A percentile compares a stretch with the other conserved stretches of the same genome.
Evolutionary conservation across 2,888 invertebrate genomes (phyloP).

Genomic region (Drosophila leonis): DNA sequence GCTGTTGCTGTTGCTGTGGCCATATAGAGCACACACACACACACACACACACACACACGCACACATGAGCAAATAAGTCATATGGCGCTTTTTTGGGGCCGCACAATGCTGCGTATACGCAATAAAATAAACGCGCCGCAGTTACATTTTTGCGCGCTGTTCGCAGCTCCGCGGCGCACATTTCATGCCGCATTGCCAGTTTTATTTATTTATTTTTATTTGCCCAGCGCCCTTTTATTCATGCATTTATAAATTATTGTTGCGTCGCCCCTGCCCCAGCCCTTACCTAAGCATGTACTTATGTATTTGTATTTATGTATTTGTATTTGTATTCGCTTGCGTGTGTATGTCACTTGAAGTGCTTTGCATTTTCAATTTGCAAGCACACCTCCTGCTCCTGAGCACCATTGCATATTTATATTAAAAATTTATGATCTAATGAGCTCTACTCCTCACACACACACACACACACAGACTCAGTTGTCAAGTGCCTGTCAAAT

Average conservation of each 20-base stretch:
- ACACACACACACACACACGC: slow-evolving; percentile 4
- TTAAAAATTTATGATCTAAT: slow-evolving; percentile 67
- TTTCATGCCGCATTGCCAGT: slow-evolving; percentile 80
- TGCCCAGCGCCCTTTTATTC: slow-evolving; percentile 70
- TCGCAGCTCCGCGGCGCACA: slow-evolving; percentile 57
- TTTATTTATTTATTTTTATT: slow-evolving; percentile 81
- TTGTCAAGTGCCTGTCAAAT: slow-evolving; percentile 29
- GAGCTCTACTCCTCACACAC: slow-evolving; percentile 35
- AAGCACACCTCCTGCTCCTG: background rate
- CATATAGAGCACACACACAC: slow-evolving; percentile 57
- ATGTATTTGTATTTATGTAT: slow-evolving; percentile 21
- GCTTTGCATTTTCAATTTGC: slow-evolving; percentile 68
- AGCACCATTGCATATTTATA: slow-evolving; percentile 56
- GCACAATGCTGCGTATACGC: slow-evolving; percentile 67
- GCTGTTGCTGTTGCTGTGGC: slow-evolving; percentile 61
- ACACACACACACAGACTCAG: background rate
- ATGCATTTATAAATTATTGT: slow-evolving; percentile 81
- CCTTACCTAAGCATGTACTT: slow-evolving; percentile 45
- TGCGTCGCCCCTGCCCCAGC: slow-evolving; percentile 29
- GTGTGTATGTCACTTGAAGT: slow-evolving; percentile 55
- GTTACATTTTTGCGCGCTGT: slow-evolving; percentile 68
- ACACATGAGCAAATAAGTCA: slow-evolving; percentile 45
- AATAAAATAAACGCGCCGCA: slow-evolving; percentile 78
- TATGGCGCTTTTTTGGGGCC: slow-evolving; percentile 50
- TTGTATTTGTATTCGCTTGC: background rate